A percentile compares a stretch with the other conserved stretches of the same genome.
These are phyloP conservation scores for Platanista minor DNA, from an alignment of 2,113 vertebrate species.

Conservation along the genomic window DNA sequence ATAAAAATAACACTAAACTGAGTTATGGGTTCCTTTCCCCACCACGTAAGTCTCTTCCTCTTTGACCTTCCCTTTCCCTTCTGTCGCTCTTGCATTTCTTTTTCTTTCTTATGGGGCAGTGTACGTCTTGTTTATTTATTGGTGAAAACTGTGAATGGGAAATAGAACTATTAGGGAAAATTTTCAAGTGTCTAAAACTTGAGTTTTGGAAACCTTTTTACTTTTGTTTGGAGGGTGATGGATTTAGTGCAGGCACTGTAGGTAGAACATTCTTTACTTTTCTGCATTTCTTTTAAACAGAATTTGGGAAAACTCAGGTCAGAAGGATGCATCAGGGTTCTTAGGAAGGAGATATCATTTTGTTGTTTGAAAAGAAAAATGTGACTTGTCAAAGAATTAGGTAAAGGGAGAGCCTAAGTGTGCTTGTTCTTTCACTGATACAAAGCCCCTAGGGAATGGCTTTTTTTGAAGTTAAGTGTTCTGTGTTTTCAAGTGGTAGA, in stretches of 20 bases:
- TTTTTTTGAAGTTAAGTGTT: not conserved
- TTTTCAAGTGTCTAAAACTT: not conserved
- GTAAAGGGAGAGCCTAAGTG: not conserved
- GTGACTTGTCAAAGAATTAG: not conserved
- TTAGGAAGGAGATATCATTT: not conserved
- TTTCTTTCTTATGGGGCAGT: not conserved
- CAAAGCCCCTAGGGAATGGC: not conserved
- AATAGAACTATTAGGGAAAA: not conserved
- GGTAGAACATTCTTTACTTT: not conserved
- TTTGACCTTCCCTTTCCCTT: not conserved
- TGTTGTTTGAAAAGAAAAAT: not conserved
- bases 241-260: not conserved
- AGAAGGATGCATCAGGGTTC: not conserved
- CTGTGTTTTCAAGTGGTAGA: not conserved
- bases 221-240: not conserved
- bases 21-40: constrained; percentile 81
- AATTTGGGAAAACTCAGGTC: not conserved
- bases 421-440: not conserved
- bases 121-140: not conserved
- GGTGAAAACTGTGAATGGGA: not conserved
- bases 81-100: not conserved
- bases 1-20: constrained; percentile 73
- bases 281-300: not conserved
- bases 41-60: constrained; percentile 71
- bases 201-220: not conserved